phyloP scores from a whole-genome alignment of 2,113 vertebrate species.

The Butorides virescens region DNA sequence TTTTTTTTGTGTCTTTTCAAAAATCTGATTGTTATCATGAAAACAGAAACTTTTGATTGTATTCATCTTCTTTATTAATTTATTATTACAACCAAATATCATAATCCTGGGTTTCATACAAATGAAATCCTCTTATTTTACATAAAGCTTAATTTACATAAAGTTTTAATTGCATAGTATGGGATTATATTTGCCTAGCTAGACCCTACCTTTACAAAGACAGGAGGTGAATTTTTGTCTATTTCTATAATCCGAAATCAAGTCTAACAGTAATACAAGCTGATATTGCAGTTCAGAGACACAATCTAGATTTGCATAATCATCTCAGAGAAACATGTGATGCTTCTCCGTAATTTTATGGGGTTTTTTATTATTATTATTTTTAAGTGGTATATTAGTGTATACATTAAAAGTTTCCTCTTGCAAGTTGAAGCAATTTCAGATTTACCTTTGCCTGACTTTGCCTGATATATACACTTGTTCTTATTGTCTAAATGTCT shows the following conservation, averaged over 20 bases:
- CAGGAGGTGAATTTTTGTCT: neutral
- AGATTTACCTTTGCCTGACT: conserved; percentile 57
- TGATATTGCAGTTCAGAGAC: neutral
- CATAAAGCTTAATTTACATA: neutral
- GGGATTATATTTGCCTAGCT: neutral
- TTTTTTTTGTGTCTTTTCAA: neutral
- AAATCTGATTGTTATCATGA: neutral
- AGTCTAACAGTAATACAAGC: neutral
- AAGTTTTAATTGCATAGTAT: neutral
- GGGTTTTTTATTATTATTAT: neutral
- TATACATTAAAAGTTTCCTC: conserved; percentile 9
- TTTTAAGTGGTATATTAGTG: neutral
- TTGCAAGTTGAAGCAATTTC: conserved; percentile 26
- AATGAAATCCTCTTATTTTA: neutral
- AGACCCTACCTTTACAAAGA: neutral
- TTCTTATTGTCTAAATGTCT: conserved; percentile 56
- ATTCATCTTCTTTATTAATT: neutral
- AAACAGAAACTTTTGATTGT: neutral
- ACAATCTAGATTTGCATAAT: neutral
- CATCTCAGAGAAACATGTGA: neutral
- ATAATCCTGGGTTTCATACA: neutral
- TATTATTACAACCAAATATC: neutral
- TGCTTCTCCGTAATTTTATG: neutral
- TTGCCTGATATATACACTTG: conserved; percentile 18
- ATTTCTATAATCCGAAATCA: neutral